Percentiles rank a stretch among this genome's conserved stretches.
These are phyloP conservation scores for Chrysina gloriosa DNA, from an alignment of 2,888 invertebrate genomes.

Conservation along the genomic window DNA sequence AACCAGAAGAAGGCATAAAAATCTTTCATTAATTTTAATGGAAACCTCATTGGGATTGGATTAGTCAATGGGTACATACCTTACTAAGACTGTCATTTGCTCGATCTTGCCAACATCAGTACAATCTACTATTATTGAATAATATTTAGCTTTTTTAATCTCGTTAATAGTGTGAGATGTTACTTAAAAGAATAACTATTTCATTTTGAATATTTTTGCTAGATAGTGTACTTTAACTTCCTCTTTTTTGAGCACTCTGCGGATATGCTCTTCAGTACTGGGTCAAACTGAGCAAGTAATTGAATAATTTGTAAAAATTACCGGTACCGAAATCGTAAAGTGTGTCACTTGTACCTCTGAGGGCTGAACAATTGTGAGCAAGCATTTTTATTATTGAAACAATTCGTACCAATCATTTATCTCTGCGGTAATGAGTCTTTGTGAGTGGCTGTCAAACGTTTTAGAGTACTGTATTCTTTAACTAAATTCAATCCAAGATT, in stretches of 20 bases:
- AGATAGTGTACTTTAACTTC: slow-evolving; percentile 43
- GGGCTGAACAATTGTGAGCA: slow-evolving; percentile 37
- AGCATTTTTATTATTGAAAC: slow-evolving; percentile 39
- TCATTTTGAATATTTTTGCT: slow-evolving; percentile 41
- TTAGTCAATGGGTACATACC: slow-evolving; percentile 44
- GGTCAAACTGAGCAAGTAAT: slow-evolving; percentile 36
- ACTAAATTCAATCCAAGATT: slow-evolving; percentile 25
- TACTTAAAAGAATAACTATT: slow-evolving; percentile 39
- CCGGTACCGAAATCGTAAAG: slow-evolving; percentile 29
- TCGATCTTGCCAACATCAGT: slow-evolving; percentile 41
- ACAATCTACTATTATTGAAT: slow-evolving; percentile 22
- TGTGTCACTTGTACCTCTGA: slow-evolving; percentile 40
- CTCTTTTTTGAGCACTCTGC: slow-evolving; percentile 38
- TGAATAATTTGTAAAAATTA: slow-evolving; percentile 35
- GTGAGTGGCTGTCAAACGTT: slow-evolving; percentile 31
- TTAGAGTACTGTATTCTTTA: slow-evolving; percentile 11
- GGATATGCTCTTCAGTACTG: slow-evolving; percentile 31
- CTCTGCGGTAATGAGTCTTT: slow-evolving; percentile 23
- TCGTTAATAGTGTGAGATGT: slow-evolving; percentile 33
- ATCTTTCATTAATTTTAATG: slow-evolving; percentile 40
- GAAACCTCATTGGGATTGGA: slow-evolving; percentile 15
- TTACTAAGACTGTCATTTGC: slow-evolving; percentile 47
- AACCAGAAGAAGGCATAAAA: slow-evolving; percentile 40
- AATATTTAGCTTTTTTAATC: slow-evolving; percentile 36
- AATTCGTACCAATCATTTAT: slow-evolving; percentile 36